Base-by-base conservation (phyloP, 1,140 invertebrate genomes). In the Melipona quadrifasciata region DNA sequence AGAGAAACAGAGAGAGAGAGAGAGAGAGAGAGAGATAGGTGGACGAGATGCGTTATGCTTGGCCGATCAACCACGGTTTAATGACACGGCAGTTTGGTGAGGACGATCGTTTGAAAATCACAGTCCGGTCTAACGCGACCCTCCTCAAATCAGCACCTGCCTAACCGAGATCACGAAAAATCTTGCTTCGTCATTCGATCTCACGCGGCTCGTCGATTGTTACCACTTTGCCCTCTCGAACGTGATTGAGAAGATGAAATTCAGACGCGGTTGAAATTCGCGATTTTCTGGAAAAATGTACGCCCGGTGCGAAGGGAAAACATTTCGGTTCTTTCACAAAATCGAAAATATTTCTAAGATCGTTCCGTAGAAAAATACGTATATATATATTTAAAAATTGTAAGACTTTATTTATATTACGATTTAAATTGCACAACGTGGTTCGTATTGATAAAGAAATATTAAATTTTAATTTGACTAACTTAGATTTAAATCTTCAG, bases 101-200 rank as follows among this genome's bases (percentile, higher is more conserved):
- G 58, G 79, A 67, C 82, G 83, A 89, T 85, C 83, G 71, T 72
- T 31, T 67, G 68, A 58, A 80, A 87, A 90, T 89, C 85, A 84
- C 74, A 78, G 85, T 64, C 21, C 51, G 34, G 58, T 76, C 67
- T 76, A 80, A 58, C 82, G 34, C 81, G 90, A 90, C 87, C 92
- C 92, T 92, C 91, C 92, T 90, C 74, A 91, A 93, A 93, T 93
- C 92, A 92, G 89, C 92, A 93, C 92, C 92, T 93, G 91, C 89
- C 90, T 87, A 89, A 90, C 87, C 82, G 80, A 85, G 75, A 84
- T 77, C 74, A 74, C 87, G 80, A 86, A 77, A 85, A 87, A 90
- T 93, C 86, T 90, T 71, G 91, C 90, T 53, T 11, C 89, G 90
- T 93, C 92, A 93, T 85, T 87, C 68, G 11, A 51, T 67, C 31